A percentile compares a stretch with the other conserved stretches of the same genome.
Evolutionary conservation across 2,888 invertebrate genomes (phyloP).

Genomic region (Teleogryllus oceanicus): DNA sequence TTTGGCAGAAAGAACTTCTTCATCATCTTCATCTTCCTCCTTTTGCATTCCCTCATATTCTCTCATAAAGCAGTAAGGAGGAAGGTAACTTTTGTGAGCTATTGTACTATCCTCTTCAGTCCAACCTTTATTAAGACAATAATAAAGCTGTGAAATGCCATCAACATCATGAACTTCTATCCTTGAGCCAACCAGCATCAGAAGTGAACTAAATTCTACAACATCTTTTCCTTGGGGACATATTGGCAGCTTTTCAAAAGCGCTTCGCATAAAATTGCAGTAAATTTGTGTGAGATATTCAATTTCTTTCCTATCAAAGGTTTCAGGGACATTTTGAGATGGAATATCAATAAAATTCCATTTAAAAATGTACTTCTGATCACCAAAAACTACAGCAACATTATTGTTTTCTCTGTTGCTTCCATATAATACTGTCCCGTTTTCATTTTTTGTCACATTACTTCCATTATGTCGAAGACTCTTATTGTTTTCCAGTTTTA

Average conservation of each 20-base stretch:
- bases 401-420: background rate
- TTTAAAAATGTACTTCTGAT: conserved; percentile 6
- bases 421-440: background rate
- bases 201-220: background rate
- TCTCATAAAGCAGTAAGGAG: background rate
- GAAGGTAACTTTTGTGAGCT: conserved; percentile 2
- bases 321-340: background rate
- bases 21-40: background rate
- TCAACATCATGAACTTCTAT: background rate
- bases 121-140: background rate
- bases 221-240: background rate
- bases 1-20: background rate
- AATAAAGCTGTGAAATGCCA: background rate
- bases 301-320: background rate
- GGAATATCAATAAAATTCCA: background rate
- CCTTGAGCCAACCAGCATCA: background rate
- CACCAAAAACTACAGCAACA: background rate
- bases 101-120: background rate
- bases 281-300: background rate
- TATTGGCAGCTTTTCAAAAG: background rate
- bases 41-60: background rate
- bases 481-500: background rate
- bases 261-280: background rate
- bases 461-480: background rate
- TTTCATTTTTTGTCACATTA: background rate